Conservation (phyloP, 2,888 invertebrate genomes). For the Sussaba pulchella region DNA sequence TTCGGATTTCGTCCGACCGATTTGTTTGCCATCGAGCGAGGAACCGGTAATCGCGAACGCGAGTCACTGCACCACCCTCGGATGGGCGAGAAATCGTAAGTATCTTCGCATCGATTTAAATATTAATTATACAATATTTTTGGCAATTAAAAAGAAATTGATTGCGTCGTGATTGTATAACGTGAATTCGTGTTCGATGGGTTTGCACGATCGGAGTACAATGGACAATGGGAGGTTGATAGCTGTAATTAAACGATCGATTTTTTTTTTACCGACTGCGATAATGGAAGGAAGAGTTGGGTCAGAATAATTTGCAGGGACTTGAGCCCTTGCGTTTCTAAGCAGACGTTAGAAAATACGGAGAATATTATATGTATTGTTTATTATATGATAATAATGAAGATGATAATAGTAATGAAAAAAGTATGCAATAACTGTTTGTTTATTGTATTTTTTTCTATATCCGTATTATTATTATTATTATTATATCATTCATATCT, state of each 20-base stretch:
- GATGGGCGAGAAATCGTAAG: constrained; percentile 93
- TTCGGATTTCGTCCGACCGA: constrained; percentile 93
- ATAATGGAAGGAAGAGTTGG: neutral
- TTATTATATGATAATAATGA: too few species aligned
- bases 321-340: too few species aligned
- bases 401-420: too few species aligned
- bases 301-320: neutral
- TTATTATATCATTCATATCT: too few species aligned
- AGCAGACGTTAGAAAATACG: too few species aligned
- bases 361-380: too few species aligned
- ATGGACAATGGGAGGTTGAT: neutral
- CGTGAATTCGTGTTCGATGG: too few species aligned
- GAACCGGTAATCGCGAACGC: constrained; percentile 81
- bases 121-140: neutral
- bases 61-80: constrained; percentile 92
- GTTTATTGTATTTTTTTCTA: too few species aligned
- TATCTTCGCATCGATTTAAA: constrained; percentile 41
- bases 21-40: constrained; percentile 90
- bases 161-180: too few species aligned
- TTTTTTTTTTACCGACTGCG: neutral
- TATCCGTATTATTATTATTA: too few species aligned
- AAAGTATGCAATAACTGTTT: too few species aligned
- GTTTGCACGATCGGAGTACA: too few species aligned
- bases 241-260: neutral
- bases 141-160: neutral